Evolutionary conservation across 1,140 invertebrate species (phyloP), one percentile per base, ranked within the genome.

Genomic region (Zaprionus kolodkinae): DNA sequence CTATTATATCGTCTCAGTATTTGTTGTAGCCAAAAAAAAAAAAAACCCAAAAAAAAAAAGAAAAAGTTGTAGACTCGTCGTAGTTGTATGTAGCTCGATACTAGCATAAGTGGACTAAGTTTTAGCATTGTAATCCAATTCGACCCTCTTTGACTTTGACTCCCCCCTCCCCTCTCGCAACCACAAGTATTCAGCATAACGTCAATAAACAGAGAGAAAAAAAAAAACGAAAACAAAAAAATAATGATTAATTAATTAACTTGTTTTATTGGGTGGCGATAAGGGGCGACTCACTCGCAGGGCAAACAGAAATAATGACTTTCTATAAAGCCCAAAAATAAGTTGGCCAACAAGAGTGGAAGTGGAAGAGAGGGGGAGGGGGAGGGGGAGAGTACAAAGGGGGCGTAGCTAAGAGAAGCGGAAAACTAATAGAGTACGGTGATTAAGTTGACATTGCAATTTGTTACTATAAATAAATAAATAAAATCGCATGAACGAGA

Each of bases 401-500:
- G 43, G 27, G 54, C 33, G 66, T 21, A 40, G 45, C 40, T 78
- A 67, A 88, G 71, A 79, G 73, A 71, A 61, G 36, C 52, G 63
- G 64, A 30, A 76, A 88, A 89, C 85, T 89, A 85, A 89, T 89
- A 88, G 81, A 85, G 75, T 81, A 79, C 69, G 81, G 81, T 89
- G 85, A 81, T 88, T 88, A 90, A 79, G 86, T 89, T 89, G 85
- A 89, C 85, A 82, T 78, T 89, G 85, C 85, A 89, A 89, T 89
- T 89, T 89, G 85, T 89, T 89, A 79, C 76, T 78, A 90, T 85
- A 89, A 89, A 89, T 88, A 88, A 88, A 88, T 87, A 87, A 87
- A 87, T 89, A 89, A 78, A 74, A 77, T 84, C 85, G 85, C 75
- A 89, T 81, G 66, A 89, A 76, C 75, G 54, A 75, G 63, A 89